Evolutionary conservation across 2,797 vertebrate genomes (phyloP).

Genomic region (Sciurus carolinensis): DNA sequence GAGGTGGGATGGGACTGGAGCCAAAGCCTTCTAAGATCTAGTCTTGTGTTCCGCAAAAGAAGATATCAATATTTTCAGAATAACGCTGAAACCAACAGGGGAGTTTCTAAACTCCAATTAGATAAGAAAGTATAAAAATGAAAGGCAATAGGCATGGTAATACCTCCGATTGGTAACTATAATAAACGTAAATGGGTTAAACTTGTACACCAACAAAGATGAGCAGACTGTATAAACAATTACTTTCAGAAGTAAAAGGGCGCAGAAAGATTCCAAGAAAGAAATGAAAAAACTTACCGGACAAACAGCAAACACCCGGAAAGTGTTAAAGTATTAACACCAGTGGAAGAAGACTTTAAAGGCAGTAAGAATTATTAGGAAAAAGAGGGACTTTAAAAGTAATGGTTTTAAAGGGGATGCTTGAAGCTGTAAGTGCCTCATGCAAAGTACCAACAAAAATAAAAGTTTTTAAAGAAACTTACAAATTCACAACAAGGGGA

Average conservation of each 20-base stretch:
- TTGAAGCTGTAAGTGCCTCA: too few relatives aligned
- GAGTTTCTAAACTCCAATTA: background rate
- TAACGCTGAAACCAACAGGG: background rate
- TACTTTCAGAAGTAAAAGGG: background rate
- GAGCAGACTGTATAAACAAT: background rate
- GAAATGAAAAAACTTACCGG: background rate
- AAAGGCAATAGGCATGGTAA: background rate
- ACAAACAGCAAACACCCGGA: background rate
- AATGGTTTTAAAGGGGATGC: background rate
- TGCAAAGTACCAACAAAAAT: background rate
- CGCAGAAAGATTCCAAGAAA: background rate
- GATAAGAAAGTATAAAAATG: background rate
- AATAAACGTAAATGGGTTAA: background rate
- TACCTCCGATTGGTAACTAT: background rate
- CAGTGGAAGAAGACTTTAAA: background rate
- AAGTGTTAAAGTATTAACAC: background rate
- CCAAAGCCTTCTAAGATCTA: background rate
- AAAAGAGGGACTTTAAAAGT: background rate
- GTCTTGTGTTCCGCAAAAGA: background rate
- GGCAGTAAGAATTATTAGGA: background rate
- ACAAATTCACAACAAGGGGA: background rate
- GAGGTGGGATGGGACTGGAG: too few relatives aligned
- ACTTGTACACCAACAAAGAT: background rate
- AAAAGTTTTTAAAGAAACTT: background rate
- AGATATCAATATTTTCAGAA: background rate